Evolutionary conservation across 2,888 invertebrate genomes (phyloP).

Genomic region (Eupithecia insigniata): DNA sequence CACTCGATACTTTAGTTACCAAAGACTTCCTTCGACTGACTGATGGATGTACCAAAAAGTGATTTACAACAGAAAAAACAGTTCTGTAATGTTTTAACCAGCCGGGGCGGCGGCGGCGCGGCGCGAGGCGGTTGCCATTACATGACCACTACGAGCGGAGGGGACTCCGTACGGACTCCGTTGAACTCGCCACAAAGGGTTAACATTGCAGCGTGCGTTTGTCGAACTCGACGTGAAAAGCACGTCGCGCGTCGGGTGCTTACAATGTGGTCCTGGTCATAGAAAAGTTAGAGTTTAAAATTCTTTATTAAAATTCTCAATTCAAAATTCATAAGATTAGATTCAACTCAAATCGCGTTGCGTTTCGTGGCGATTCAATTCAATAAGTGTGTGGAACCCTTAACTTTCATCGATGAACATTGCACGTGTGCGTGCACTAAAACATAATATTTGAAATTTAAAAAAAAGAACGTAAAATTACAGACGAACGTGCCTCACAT

Average conservation of each 20-base stretch:
- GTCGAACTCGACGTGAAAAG: too few species aligned
- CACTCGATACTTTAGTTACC: neutral
- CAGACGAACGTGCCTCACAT: constrained; percentile 14
- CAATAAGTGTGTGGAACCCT: too few species aligned
- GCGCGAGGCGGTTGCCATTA: neutral
- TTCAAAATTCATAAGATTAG: too few species aligned
- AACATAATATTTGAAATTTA: neutral
- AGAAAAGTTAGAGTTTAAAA: too few species aligned
- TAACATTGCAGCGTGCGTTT: neutral
- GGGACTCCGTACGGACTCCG: neutral
- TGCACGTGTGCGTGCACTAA: neutral
- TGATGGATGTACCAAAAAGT: neutral
- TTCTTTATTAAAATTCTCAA: too few species aligned
- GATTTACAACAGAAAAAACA: constrained; percentile 1
- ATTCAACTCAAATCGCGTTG: too few species aligned
- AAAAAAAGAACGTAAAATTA: neutral
- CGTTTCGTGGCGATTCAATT: too few species aligned
- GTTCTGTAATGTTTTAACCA: neutral
- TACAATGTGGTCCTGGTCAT: too few species aligned
- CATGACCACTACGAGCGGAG: neutral
- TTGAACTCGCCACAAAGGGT: too few species aligned
- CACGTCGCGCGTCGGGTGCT: too few species aligned
- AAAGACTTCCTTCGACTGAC: neutral
- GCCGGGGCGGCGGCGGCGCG: neutral
- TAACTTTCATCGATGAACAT: constrained; percentile 1